Evolutionary conservation across 2,888 invertebrate species (phyloP).

Genomic region (Zele albiditarsus): DNA sequence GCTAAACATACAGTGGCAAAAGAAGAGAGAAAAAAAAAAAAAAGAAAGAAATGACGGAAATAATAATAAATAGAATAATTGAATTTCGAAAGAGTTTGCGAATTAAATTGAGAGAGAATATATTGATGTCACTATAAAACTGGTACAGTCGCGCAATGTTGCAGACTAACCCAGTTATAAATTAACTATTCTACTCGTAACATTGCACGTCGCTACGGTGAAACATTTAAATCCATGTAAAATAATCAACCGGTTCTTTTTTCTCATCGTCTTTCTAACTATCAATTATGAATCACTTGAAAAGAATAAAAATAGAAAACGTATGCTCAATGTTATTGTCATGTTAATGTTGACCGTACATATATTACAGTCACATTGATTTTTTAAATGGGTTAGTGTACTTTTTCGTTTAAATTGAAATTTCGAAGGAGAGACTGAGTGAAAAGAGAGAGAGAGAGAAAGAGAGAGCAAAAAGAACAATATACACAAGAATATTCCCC

Average conservation of each 20-base stretch:
- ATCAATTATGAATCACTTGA: background rate
- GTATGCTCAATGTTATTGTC: background rate
- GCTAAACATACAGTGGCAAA: slow-evolving; percentile 44
- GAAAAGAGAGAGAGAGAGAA: too few relatives aligned
- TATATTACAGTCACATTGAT: background rate
- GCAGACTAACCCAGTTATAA: slow-evolving; percentile 2
- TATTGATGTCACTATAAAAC: slow-evolving; percentile 13
- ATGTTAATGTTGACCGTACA: background rate
- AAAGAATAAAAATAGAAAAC: background rate
- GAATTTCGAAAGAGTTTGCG: slow-evolving; percentile 16
- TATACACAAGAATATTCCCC: slow-evolving; percentile 12
- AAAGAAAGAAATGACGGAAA: slow-evolving; percentile 7
- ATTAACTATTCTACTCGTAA: background rate
- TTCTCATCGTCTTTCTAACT: background rate
- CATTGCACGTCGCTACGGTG: background rate
- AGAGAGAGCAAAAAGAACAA: background rate
- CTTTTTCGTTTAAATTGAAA: background rate
- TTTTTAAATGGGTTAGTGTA: background rate
- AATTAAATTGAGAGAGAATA: background rate
- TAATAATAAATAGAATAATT: slow-evolving; percentile 27
- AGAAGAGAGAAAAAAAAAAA: slow-evolving; percentile 40
- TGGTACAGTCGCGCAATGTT: background rate
- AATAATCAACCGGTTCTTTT: slow-evolving; percentile 3
- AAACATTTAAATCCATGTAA: background rate
- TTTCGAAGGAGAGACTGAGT: background rate